These are phyloP conservation scores for Rhea americana DNA, from an alignment of 2,113 vertebrate genomes.

Conservation along the genomic window DNA sequence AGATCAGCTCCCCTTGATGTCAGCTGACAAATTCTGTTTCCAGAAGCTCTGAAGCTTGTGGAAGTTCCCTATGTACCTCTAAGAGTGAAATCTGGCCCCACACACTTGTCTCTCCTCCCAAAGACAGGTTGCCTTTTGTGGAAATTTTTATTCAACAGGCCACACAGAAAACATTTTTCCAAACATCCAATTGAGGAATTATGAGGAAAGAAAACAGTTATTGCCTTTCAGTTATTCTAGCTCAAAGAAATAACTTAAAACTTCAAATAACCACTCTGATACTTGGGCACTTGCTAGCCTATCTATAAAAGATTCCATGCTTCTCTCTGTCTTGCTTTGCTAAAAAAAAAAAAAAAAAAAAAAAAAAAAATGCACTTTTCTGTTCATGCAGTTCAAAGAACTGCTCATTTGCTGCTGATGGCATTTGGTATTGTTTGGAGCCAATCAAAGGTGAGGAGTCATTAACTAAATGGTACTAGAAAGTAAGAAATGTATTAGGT, in stretches of 20 bases:
- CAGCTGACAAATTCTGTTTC: conserved; percentile 42
- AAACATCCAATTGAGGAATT: background rate
- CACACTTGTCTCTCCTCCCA: background rate
- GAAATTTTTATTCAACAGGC: conserved; percentile 10
- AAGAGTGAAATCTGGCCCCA: background rate
- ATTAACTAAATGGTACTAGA: conserved; percentile 9
- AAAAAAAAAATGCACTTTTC: background rate
- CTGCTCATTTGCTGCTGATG: background rate
- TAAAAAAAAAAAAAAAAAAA: background rate
- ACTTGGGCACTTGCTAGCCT: background rate
- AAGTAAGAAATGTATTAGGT: conserved; percentile 24
- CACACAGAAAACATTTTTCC: background rate
- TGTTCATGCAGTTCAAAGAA: background rate
- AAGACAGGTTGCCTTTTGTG: background rate
- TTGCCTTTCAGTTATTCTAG: background rate
- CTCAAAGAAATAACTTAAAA: background rate
- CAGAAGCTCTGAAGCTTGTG: background rate
- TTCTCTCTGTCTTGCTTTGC: background rate
- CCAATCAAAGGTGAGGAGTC: background rate
- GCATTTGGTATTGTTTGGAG: background rate
- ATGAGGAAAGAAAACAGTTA: background rate
- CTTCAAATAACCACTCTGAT: background rate
- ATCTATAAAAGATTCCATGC: background rate
- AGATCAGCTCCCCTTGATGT: conserved; percentile 33
- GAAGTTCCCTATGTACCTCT: conserved; percentile 17